Evolutionary conservation across 1,140 invertebrate genomes (phyloP), one percentile per base, ranked within the genome.

Genomic region (Steinernema feltiae): DNA sequence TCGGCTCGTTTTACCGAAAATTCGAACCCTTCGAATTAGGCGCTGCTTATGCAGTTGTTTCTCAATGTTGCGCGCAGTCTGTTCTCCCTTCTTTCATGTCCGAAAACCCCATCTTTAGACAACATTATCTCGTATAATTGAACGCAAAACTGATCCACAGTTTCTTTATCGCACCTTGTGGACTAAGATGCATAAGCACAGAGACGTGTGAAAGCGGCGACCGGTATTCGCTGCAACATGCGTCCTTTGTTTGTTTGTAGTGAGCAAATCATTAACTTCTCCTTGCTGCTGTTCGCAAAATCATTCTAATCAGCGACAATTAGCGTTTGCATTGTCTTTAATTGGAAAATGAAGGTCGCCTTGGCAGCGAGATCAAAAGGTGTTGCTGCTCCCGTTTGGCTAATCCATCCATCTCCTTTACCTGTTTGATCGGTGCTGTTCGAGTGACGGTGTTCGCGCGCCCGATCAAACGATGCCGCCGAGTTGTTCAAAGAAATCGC

Each of bases 381-480:
- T 3, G 24, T 3, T 27, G 12, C 53, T 63, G 53, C 53, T 63
- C 53, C 53, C 24, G 53, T 63, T 63, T 63, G 24, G 15, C 53
- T 63, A 63, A 63, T 12, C 24, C 53, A 63, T 63, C 53, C 53
- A 27, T 27, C 53, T 63, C 53, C 24, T 63, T 27, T 63, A 63
- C 53, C 53, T 63, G 53, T 63, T 63, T 27, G 53, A 63, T n/a
- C 53, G 53, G 24, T 21, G 24, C 12, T 17, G 53, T 27, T 27
- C 53, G 53, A 63, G 53, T 63, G 53, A 27, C 53, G 53, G 53
- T 27, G 53, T 63, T 63, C 53, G 53, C 53, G 53, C 53, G 53
- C 53, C 12, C 53, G 53, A 63, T 63, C 53, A 63, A 63, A 63
- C 24, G 53, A 21, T 27, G 53, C 53, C 53, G 53, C 53, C 53